phyloP scores from a whole-genome alignment of 35 echinoderm and acorn worm genomes.

The Apostichopus japonicus region DNA sequence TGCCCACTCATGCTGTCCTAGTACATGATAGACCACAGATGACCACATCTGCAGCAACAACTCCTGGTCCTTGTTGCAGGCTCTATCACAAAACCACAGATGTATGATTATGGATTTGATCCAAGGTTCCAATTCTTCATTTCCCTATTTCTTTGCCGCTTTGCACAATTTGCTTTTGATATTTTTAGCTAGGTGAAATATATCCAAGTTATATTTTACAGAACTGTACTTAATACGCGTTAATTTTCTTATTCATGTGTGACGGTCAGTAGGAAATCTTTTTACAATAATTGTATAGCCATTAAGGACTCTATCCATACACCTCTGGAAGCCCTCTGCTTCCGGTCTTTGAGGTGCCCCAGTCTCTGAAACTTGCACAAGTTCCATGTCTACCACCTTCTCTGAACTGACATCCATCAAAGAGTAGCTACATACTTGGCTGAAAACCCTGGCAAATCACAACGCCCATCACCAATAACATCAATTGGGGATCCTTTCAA shows the following conservation, averaged over 20 bases:
- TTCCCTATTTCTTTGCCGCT: background rate
- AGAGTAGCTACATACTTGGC: too few relatives aligned
- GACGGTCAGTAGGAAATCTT: slow-evolving; percentile 12
- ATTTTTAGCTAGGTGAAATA: slow-evolving; percentile 8
- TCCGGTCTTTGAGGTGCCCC: too few relatives aligned
- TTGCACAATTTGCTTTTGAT: background rate
- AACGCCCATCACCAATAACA: too few relatives aligned
- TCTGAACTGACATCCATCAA: too few relatives aligned
- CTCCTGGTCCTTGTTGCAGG: background rate
- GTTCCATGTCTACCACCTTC: too few relatives aligned
- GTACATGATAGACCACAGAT: slow-evolving; percentile 8
- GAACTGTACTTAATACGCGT: background rate
- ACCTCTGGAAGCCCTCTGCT: too few relatives aligned
- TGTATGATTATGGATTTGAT: slow-evolving; percentile 15
- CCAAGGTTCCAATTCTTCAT: slow-evolving; percentile 29
- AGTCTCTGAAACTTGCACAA: too few relatives aligned
- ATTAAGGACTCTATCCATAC: too few relatives aligned
- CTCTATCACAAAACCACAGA: slow-evolving; percentile 5
- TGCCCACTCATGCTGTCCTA: background rate
- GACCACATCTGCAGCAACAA: slow-evolving; percentile 17
- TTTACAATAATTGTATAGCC: too few relatives aligned
- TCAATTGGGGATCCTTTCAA: too few relatives aligned
- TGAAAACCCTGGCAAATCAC: too few relatives aligned
- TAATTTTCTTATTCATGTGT: slow-evolving; percentile 4
- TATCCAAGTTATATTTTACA: background rate